Evolutionary conservation across 2,888 invertebrate genomes (phyloP).

Genomic region (Labia minor): DNA sequence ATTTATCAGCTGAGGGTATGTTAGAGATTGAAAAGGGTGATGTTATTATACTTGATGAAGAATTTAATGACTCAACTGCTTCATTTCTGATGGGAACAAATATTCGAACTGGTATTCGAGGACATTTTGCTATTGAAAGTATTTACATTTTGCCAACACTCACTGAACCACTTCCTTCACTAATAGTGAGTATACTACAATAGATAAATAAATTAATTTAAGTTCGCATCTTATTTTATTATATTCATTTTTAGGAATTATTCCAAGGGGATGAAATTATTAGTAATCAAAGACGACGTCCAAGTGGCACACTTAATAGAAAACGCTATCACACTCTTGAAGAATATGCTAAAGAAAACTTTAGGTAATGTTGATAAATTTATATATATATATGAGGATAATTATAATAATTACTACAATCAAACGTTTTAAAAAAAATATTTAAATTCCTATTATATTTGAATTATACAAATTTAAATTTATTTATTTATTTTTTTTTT

Average conservation of each 20-base stretch:
- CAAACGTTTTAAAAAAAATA: conserved; percentile 19
- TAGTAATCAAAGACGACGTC: conserved; percentile 20
- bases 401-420: no score
- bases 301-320: conserved; percentile 35
- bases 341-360: conserved; percentile 72
- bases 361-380: conserved; percentile 45
- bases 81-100: conserved; percentile 42
- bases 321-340: conserved; percentile 72
- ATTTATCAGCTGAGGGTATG: conserved; percentile 28
- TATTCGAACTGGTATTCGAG: conserved; percentile 52
- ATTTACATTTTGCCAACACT: conserved; percentile 79
- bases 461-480: no score
- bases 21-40: conserved; percentile 57
- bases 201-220: neutral
- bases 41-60: conserved; percentile 63
- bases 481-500: no score
- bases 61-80: conserved; percentile 49
- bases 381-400: no score
- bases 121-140: conserved; percentile 76
- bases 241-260: conserved; percentile 31
- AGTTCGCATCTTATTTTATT: neutral
- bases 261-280: conserved; percentile 34
- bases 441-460: neutral
- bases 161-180: conserved; percentile 55
- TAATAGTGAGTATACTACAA: conserved; percentile 41